Evolutionary conservation across 2,888 invertebrate species (phyloP), one percentile per base, ranked within the genome.

Genomic region (Apeira syringaria): DNA sequence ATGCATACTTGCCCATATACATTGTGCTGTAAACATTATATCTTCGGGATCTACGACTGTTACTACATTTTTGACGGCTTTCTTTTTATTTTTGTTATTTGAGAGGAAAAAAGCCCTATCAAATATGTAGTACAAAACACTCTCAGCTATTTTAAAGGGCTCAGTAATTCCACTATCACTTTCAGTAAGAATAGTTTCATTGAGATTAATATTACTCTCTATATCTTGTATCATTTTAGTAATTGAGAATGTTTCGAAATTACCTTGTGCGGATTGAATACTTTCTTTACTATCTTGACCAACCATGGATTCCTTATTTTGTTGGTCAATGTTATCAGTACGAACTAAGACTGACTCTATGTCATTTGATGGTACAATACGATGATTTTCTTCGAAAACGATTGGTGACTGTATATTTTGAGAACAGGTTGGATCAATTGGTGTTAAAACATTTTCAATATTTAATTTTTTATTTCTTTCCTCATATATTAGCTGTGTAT

Each of bases 21-120:
- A 47, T 4, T 58, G 37, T 6, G 87, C 71, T 1, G 88, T 88
- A 30, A 58, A 80, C 10, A 89, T 40, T 40, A 88, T 82, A 56
- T 89, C 88, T 63, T 86, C 88, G 11, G 44, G 52, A 47, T 89
- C 88, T 1, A 73, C 85, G 1, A 89, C 70, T 5, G 87, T 88
- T 0, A 87, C 47, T 0, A 87, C 86, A 38, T 50, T 73, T 49
- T 83, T 68, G 15, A 22, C 52, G 50, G 22, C 48, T 27, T 49
- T 68, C 47, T 47, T 48, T 41, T 58, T 75, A 13, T 55, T 46
- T 50, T 72, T 83, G 18, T 56, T 56, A n/a, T 61, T 56, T 8
- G 69, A 61, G 0, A 59, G 35, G 25, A 65, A 73, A 52, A 75
- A 69, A 0, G 72, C 81, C 43, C 58, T 61, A 49, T 87, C 66